A percentile compares a stretch with the other conserved stretches of the same genome.
phyloP scores from a whole-genome alignment of 2,113 vertebrate species.

The Lophotis ruficrista region DNA sequence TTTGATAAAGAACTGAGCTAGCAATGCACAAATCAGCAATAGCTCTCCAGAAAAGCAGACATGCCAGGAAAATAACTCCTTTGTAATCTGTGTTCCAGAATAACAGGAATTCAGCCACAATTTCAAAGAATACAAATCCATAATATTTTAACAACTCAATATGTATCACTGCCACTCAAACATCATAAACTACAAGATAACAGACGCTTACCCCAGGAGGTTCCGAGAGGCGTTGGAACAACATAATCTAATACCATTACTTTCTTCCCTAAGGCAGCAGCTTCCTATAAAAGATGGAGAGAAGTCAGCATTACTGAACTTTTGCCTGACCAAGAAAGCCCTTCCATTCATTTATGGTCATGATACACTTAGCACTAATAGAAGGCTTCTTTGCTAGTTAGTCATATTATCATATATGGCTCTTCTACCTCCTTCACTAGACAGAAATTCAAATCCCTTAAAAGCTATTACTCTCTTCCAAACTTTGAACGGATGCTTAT shows the following conservation, averaged over 20 bases:
- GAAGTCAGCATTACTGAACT: background rate
- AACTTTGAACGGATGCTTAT: background rate
- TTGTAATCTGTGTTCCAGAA: background rate
- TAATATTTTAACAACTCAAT: background rate
- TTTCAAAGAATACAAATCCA: background rate
- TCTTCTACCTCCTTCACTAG: background rate
- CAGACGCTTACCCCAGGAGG: conserved; percentile 86
- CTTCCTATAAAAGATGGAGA: conserved; percentile 79
- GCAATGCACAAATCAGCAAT: background rate
- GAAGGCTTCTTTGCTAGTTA: background rate
- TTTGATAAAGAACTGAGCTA: background rate
- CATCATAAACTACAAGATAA: background rate
- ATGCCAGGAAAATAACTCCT: background rate
- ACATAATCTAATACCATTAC: conserved; percentile 96
- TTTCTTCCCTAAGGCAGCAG: conserved; percentile 89
- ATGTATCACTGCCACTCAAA: background rate
- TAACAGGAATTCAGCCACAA: background rate
- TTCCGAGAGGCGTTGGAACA: conserved; percentile 89
- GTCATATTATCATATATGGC: background rate
- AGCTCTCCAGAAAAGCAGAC: background rate
- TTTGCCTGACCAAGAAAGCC: background rate
- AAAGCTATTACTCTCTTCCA: background rate
- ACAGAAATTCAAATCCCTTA: background rate
- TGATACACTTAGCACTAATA: background rate
- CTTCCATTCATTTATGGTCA: background rate